Evolutionary conservation across 2,797 vertebrate species (phyloP).

Genomic region (Gallinago nigripennis): DNA sequence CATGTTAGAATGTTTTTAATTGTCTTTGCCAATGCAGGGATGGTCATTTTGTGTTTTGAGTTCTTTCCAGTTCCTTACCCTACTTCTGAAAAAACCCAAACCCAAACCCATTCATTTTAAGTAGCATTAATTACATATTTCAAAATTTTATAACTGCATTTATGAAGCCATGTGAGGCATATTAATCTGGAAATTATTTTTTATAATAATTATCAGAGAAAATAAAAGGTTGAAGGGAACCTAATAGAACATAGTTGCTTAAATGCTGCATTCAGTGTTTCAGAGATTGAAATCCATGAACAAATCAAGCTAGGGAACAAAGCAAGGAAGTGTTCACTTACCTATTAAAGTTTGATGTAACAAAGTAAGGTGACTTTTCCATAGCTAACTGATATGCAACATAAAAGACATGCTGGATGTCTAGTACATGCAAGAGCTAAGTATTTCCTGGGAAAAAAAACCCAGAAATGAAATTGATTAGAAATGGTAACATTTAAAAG

Average conservation of each 20-base stretch:
- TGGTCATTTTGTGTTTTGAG: not conserved
- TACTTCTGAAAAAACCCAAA: not conserved
- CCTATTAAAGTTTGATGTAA: not conserved
- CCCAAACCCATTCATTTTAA: not conserved
- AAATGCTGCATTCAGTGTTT: not conserved
- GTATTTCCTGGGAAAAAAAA: not conserved
- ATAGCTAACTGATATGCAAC: not conserved
- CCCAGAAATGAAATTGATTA: not conserved
- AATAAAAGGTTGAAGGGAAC: not conserved
- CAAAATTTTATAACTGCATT: not conserved
- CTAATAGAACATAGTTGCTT: not conserved
- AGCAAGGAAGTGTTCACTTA: not conserved
- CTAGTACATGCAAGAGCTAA: not conserved
- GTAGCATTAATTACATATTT: not conserved
- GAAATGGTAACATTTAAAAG: not conserved
- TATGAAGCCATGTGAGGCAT: not conserved
- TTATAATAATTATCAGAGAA: not conserved
- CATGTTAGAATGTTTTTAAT: not conserved
- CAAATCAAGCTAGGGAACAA: fast-evolving
- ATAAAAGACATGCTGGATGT: not conserved
- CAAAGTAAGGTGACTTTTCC: not conserved
- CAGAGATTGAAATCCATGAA: not conserved
- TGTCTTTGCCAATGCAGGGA: not conserved
- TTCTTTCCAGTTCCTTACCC: not conserved
- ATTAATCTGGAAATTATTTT: not conserved